Evolutionary conservation across 2,113 vertebrate species (phyloP), one percentile per base, ranked within the genome.

Genomic region (Platichthys stellatus): DNA sequence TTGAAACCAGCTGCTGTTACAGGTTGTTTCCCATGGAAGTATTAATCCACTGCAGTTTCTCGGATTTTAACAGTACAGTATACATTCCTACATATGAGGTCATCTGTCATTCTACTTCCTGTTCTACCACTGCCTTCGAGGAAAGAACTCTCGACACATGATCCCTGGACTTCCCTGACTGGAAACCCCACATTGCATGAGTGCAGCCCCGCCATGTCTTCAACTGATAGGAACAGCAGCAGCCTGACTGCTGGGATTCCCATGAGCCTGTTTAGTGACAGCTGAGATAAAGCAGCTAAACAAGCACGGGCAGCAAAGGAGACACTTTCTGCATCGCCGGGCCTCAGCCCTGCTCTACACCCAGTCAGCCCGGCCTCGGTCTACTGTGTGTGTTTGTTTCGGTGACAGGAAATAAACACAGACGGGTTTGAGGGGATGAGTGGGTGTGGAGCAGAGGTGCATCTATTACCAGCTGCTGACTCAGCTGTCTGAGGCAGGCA

Each of bases 401-500:
- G 0, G n/a, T 74, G 51, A 72, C 57, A 76, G 74, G 85, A 84
- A 88, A 71, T 85, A 51, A 88, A 76, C 65, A 45, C 51, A 61
- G 76, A 20, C 21, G 51, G 80, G 61, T 72, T 66, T 67, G 77
- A 72, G 58, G 43, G 72, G 80, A 54, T 28, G 82, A 51, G 74
- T 66, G 83, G 72, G 82, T 26, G 90, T 69, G 74, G 75, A 78
- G 18, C 8, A 20, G 72, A 88, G 74, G 68, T 21, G 15, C 53
- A 56, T 78, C 74, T 86, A 68, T 91, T 89, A 89, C 86, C 45
- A 75, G 81, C 81, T 90, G 90, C 86, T 92, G 89, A 93, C 80
- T 92, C 90, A 89, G 88, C 86, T 79, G 82, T 89, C 79, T 90
- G 68, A 69, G 78, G 77, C 24, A 90, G 77, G 66, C 81, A 85